A percentile compares a stretch with the other conserved stretches of the same genome.
These are phyloP conservation scores for Acanthopleura granulata DNA, from an alignment of 2,888 invertebrate genomes.

Conservation along the genomic window DNA sequence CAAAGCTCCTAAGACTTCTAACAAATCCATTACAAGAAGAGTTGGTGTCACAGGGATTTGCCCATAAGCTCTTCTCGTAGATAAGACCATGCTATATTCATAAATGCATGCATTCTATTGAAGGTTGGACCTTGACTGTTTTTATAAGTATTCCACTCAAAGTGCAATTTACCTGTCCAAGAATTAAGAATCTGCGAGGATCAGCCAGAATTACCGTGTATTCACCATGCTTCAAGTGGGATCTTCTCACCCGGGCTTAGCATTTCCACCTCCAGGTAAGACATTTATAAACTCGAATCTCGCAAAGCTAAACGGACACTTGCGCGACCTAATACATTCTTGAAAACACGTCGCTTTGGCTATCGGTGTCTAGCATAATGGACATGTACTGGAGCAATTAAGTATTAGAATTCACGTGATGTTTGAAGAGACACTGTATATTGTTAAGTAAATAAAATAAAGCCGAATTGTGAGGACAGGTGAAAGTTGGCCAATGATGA, in stretches of 20 bases:
- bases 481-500: too few relatives aligned
- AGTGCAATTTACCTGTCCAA: conserved; percentile 17
- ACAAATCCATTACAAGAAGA: not conserved
- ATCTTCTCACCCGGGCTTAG: not conserved
- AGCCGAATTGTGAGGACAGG: too few relatives aligned
- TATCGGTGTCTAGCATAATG: too few relatives aligned
- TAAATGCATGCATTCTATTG: not conserved
- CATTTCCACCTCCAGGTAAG: not conserved
- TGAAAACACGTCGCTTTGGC: too few relatives aligned
- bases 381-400: too few relatives aligned
- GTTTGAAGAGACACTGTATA: too few relatives aligned
- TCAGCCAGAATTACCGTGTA: not conserved
- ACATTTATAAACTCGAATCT: not conserved
- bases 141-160: not conserved
- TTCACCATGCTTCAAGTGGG: not conserved
- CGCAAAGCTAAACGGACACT: too few relatives aligned
- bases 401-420: too few relatives aligned
- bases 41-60: not conserved
- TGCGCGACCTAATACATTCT: too few relatives aligned
- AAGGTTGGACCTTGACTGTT: not conserved
- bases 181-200: not conserved
- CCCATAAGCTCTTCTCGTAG: not conserved
- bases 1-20: not conserved
- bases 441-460: too few relatives aligned
- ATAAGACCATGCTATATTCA: not conserved